Conservation (phyloP, 2,113 vertebrate genomes). For the Marmota flaviventris region DNA sequence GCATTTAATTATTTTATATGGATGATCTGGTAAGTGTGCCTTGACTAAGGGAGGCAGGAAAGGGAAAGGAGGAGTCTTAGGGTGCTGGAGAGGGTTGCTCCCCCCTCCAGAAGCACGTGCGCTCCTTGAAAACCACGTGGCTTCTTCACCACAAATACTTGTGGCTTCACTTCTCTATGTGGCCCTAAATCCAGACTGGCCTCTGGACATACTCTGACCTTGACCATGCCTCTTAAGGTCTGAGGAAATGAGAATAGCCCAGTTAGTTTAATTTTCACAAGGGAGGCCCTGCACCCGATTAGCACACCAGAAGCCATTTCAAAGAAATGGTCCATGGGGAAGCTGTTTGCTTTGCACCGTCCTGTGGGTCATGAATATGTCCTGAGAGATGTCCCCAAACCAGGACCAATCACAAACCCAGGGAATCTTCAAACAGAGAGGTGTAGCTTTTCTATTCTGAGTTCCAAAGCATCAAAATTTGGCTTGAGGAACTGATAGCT, state of each 20-base stretch:
- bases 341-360: neutral
- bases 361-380: neutral
- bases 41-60: no score
- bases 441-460: neutral
- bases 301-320: neutral
- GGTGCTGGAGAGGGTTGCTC: no score
- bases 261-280: neutral
- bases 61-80: no score
- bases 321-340: no score
- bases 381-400: neutral
- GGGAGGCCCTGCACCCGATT: no score
- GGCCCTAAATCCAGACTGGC: neutral
- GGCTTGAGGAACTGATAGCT: neutral
- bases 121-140: neutral
- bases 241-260: neutral
- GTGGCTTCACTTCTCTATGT: neutral
- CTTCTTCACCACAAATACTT: neutral
- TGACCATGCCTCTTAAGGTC: neutral
- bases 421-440: neutral
- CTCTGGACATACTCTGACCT: neutral
- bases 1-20: no score
- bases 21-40: no score
- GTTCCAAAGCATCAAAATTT: accelerated
- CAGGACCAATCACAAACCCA: neutral
- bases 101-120: neutral